Evolutionary conservation across 2,888 invertebrate species (phyloP), one percentile per base, ranked within the genome.

Genomic region (Bibio marci): DNA sequence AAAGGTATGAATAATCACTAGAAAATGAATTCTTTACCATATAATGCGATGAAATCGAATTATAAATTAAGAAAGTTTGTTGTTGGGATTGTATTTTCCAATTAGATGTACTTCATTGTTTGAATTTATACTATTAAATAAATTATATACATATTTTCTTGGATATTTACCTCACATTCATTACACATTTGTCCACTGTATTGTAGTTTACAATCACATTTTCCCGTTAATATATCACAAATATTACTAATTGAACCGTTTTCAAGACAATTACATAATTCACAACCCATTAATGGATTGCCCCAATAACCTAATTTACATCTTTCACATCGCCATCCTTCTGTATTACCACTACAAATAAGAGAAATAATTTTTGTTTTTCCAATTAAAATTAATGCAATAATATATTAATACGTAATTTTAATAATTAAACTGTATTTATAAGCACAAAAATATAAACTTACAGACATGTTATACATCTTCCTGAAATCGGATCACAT

Each of bases 401-500:
- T n/a, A n/a, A n/a, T n/a, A n/a, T n/a, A n/a, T n/a, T n/a, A n/a
- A 22, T 22, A 22, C 8, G 8, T 22, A 32, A 17, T 32, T 4
- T 14, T 17, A 13, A 18, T 28, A 12, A 11, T 75, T n/a, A n/a
- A n/a, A n/a, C n/a, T n/a, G 38, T 67, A 10, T 11, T 11, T 7
- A 11, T 14, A 30, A 30, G n/a, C 30, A 13, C n/a, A 17, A 33
- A n/a, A n/a, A n/a, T n/a, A n/a, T n/a, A n/a, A n/a, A 51, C 51
- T 52, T 38, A 56, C 49, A 49, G 75, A 54, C 95, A 95, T 31
- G 78, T 76, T 40, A 86, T 70, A 59, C 97, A 97, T 46, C 73
- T 73, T 2, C 97, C 97, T 0, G 82, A 81, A 47, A 69, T 62
- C 30, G 74, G 69, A 59, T 94, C 83, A 62, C 97, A 88, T 1